Evolutionary conservation across 2,888 invertebrate genomes (phyloP).

Genomic region (Caenorhabditis uteleia): DNA sequence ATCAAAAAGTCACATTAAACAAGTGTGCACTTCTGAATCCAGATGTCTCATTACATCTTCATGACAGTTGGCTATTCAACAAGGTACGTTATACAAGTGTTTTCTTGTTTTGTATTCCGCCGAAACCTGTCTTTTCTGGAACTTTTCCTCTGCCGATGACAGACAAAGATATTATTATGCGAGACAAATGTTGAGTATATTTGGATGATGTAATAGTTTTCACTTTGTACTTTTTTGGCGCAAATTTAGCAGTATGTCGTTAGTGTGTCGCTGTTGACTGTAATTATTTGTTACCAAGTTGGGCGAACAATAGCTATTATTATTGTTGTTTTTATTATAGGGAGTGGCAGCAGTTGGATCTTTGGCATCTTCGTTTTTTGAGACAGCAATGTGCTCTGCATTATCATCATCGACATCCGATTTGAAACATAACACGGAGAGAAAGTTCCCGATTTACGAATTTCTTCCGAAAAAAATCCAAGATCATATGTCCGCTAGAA

Average conservation of each 20-base stretch:
- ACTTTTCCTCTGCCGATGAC: background rate
- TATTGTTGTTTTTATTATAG: constrained; percentile 15
- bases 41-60: constrained; percentile 23
- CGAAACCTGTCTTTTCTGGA: background rate
- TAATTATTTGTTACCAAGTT: too few species aligned
- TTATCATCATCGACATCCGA: constrained; percentile 25
- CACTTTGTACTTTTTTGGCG: too few species aligned
- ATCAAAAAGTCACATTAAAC: constrained; percentile 36
- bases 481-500: constrained; percentile 51
- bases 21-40: constrained; percentile 34
- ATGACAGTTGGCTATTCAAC: constrained; percentile 38
- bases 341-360: constrained; percentile 33
- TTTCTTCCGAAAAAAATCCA: constrained; percentile 57
- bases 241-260: too few species aligned
- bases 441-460: constrained; percentile 57
- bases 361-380: constrained; percentile 28
- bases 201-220: too few species aligned
- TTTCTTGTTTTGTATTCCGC: background rate
- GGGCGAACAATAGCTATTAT: too few species aligned
- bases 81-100: constrained; percentile 10
- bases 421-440: constrained; percentile 17
- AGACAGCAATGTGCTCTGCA: constrained; percentile 24
- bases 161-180: constrained; percentile 1
- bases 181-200: too few species aligned
- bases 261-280: too few species aligned